These are phyloP conservation scores for Zapornia atra DNA, from an alignment of 2,113 vertebrate genomes.

Conservation along the genomic window DNA sequence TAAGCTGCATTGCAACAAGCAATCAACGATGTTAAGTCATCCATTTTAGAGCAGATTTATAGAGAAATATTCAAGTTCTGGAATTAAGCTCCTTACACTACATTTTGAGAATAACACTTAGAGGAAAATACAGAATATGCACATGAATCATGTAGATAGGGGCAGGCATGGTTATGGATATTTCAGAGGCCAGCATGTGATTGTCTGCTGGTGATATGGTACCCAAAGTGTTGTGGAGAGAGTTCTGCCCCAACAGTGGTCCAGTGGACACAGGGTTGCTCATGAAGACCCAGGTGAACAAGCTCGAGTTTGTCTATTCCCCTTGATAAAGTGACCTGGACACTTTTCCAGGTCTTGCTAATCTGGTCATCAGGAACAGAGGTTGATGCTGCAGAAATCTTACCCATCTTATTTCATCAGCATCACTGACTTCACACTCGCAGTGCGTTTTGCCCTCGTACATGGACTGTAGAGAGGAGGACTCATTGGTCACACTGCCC, in stretches of 20 bases:
- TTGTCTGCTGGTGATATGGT: neutral
- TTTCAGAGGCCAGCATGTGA: neutral
- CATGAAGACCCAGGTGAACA: neutral
- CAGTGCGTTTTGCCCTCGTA: rapidly evolving
- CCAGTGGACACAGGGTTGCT: neutral
- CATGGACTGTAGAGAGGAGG: rapidly evolving
- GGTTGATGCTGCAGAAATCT: neutral
- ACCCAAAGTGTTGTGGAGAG: neutral
- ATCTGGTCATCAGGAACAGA: neutral
- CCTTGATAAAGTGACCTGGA: rapidly evolving
- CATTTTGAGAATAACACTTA: neutral
- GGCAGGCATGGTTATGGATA: rapidly evolving
- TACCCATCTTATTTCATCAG: neutral
- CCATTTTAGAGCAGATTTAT: conserved; percentile 22
- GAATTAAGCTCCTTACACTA: neutral
- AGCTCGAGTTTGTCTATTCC: neutral
- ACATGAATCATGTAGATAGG: neutral
- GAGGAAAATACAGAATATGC: neutral
- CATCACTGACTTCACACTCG: rapidly evolving
- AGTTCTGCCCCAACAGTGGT: neutral
- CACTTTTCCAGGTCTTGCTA: neutral
- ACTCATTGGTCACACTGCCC: too few relatives aligned
- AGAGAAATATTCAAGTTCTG: neutral
- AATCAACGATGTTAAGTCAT: conserved; percentile 20
- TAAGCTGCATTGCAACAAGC: conserved; percentile 35